Conservation (phyloP, 2,888 invertebrate species). For the Caenorhabditis sp. region DNA sequence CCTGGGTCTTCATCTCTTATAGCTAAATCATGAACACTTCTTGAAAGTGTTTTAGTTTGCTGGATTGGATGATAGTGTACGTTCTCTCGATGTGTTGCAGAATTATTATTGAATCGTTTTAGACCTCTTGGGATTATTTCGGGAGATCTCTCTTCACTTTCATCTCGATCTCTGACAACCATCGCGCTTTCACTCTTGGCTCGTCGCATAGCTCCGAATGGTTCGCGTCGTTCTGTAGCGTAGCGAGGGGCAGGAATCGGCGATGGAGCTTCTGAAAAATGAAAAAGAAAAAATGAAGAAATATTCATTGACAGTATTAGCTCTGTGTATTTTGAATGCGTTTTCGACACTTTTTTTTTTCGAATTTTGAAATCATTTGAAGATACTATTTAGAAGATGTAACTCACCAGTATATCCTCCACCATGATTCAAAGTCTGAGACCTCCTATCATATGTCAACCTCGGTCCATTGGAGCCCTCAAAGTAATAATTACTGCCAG, state of each 20-base stretch:
- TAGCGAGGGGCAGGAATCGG: constrained; percentile 29
- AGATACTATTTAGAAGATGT: not conserved
- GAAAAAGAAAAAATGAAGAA: too few relatives aligned
- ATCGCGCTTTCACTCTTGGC: constrained; percentile 64
- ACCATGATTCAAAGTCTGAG: constrained; percentile 46
- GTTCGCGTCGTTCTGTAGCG: constrained; percentile 38
- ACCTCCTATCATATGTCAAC: constrained; percentile 42
- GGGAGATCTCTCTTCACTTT: constrained; percentile 28
- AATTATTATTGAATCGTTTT: constrained; percentile 32
- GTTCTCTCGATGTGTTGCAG: constrained; percentile 31
- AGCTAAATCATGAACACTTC: constrained; percentile 51
- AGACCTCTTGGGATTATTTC: constrained; percentile 42
- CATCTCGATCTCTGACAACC: constrained; percentile 45
- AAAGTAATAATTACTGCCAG: constrained; percentile 52
- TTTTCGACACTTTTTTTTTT: too few relatives aligned
- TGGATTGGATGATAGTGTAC: constrained; percentile 51
- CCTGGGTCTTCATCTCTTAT: constrained; percentile 40
- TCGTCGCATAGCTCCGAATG: constrained; percentile 59
- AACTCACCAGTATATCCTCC: constrained; percentile 30
- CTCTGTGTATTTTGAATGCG: too few relatives aligned
- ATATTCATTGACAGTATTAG: too few relatives aligned
- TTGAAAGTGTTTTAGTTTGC: constrained; percentile 43
- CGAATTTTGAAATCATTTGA: not conserved
- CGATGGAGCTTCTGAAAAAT: constrained; percentile 33
- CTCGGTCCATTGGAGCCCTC: constrained; percentile 36